Conservation (phyloP, 1,140 invertebrate genomes). For the Hypothenemus hampei region DNA sequence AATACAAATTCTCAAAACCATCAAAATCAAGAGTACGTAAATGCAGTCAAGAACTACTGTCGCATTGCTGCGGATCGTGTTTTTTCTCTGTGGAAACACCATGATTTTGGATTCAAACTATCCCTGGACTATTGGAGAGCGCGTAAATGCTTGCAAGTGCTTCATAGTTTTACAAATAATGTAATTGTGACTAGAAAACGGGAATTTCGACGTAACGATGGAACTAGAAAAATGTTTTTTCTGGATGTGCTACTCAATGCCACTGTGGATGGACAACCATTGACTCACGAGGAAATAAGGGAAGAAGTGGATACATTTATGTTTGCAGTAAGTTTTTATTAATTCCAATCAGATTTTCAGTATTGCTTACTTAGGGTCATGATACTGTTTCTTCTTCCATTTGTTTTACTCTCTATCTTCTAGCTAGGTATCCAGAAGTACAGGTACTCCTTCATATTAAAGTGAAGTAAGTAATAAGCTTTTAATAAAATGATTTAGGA, state of each 20-base stretch:
- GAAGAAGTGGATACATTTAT: slow-evolving; percentile 85
- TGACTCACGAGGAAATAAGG: slow-evolving; percentile 62
- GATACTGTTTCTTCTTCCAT: slow-evolving; percentile 64
- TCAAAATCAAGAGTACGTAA: slow-evolving; percentile 6
- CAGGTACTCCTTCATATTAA: slow-evolving; percentile 45
- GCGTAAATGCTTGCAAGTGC: slow-evolving; percentile 52
- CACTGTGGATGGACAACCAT: slow-evolving; percentile 51
- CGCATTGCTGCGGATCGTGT: background rate
- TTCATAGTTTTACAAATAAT: slow-evolving; percentile 46
- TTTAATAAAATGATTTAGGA: slow-evolving; percentile 45
- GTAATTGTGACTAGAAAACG: slow-evolving; percentile 37
- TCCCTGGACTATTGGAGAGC: slow-evolving; percentile 3
- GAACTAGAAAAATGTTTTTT: slow-evolving; percentile 60
- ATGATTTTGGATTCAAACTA: slow-evolving; percentile 3
- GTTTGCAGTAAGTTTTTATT: slow-evolving; percentile 58
- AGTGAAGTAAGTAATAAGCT: background rate
- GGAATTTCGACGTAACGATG: slow-evolving; percentile 29
- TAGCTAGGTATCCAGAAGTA: slow-evolving; percentile 55
- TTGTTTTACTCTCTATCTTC: slow-evolving; percentile 53
- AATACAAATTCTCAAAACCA: slow-evolving; percentile 1
- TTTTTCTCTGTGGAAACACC: background rate
- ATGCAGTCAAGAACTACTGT: slow-evolving; percentile 7
- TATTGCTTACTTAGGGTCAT: slow-evolving; percentile 58
- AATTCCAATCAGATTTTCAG: background rate
- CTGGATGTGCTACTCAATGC: slow-evolving; percentile 67